Percentiles rank a stretch among this genome's conserved stretches.
phyloP scores from a whole-genome alignment of 2,888 invertebrate species.

The Hyalella azteca region DNA sequence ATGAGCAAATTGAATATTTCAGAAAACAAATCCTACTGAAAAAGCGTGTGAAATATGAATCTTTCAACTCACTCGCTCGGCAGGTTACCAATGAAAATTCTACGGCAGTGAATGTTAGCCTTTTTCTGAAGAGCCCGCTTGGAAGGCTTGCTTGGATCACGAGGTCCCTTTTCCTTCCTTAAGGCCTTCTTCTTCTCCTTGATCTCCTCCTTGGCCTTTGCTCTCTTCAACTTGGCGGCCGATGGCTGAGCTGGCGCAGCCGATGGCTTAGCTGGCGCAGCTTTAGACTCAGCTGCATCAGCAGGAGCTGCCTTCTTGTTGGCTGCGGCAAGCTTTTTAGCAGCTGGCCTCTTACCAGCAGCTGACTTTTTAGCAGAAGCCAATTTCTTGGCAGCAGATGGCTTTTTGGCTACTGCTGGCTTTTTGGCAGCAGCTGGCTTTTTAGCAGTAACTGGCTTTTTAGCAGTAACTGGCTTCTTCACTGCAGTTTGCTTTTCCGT shows the following conservation, averaged over 20 bases:
- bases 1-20: too few relatives aligned
- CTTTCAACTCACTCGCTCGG: neutral
- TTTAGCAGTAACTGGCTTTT: neutral
- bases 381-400: too few relatives aligned
- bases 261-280: neutral
- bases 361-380: too few relatives aligned
- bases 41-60: too few relatives aligned
- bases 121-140: neutral
- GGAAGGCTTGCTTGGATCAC: neutral
- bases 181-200: neutral
- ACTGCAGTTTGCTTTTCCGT: neutral
- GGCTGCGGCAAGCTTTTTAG: neutral
- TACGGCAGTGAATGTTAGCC: neutral
- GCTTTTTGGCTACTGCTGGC: too few relatives aligned
- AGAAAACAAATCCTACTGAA: too few relatives aligned
- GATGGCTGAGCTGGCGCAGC: neutral
- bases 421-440: too few relatives aligned
- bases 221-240: neutral
- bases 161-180: neutral
- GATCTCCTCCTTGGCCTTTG: neutral
- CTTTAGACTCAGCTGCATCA: neutral
- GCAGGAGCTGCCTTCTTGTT: neutral
- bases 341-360: neutral
- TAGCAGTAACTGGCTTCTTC: neutral
- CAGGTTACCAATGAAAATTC: constrained; percentile 12